These are phyloP conservation scores for Macropis europaea DNA, from an alignment of 2,888 invertebrate species.

Conservation along the genomic window DNA sequence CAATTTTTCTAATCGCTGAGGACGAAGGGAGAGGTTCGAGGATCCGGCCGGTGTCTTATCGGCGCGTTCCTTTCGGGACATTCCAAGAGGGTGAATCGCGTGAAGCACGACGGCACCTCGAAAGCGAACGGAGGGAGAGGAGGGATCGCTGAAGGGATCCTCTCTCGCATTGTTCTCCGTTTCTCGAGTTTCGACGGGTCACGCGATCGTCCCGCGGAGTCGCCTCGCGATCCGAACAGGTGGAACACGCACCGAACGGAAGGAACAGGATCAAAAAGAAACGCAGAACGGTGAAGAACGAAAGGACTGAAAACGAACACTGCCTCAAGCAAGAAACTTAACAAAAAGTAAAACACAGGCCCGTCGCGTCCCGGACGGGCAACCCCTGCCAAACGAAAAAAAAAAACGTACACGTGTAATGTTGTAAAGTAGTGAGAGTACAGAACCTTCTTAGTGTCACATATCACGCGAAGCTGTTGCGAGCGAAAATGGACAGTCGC, in stretches of 20 bases:
- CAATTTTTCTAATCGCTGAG: slow-evolving; percentile 43
- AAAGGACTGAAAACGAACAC: slow-evolving; percentile 64
- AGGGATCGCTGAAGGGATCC: background rate
- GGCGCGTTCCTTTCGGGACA: background rate
- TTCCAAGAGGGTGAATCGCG: slow-evolving; percentile 3
- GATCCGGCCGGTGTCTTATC: slow-evolving; percentile 8
- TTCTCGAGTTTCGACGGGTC: slow-evolving; percentile 22
- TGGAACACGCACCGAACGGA: slow-evolving; percentile 9
- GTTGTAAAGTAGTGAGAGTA: slow-evolving; percentile 67
- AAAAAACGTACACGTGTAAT: slow-evolving; percentile 68
- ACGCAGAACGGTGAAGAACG: slow-evolving; percentile 6
- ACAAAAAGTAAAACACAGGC: slow-evolving; percentile 17
- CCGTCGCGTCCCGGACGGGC: slow-evolving; percentile 49
- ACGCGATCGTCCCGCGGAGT: slow-evolving; percentile 36
- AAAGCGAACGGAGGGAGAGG: background rate
- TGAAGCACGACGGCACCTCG: background rate
- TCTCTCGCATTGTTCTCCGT: background rate
- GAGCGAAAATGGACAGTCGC: slow-evolving; percentile 59
- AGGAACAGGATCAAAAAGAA: background rate
- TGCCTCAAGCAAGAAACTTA: slow-evolving; percentile 62
- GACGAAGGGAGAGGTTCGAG: background rate
- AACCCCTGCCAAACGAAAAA: slow-evolving; percentile 71
- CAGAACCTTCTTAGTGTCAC: slow-evolving; percentile 71
- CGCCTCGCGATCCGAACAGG: slow-evolving; percentile 26
- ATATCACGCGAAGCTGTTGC: slow-evolving; percentile 69